Base-by-base conservation (phyloP, 2,888 invertebrate genomes). In the Liodrosophila aerea region DNA sequence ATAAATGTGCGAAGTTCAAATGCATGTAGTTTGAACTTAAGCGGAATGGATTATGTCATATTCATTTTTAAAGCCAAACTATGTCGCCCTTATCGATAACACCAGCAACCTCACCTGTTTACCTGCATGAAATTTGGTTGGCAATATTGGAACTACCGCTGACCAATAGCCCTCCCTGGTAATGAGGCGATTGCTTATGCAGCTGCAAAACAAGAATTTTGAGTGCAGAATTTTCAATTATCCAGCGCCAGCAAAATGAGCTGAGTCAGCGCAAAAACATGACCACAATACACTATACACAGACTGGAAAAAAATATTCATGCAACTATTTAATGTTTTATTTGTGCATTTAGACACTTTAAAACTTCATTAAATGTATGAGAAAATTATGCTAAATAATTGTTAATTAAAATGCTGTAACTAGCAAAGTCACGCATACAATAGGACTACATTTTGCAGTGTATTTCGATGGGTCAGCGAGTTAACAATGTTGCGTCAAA, bases 191-290 rank as follows among this genome's bases (percentile, higher is more conserved):
- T 49, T 51, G 76, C 68, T 64, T 59, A 61, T 68, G 60, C 61
- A 72, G 60, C 69, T 73, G 63, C 63, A 63, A 22, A 76, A 73
- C 84, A 54, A 69, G 63, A 83, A 80, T 69, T 76, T 76, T 65
- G 61, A 76, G 73, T 64, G 76, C 74, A 68, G 60, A 65, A 76
- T 76, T 76, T 76, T 76, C 81, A 83, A 76, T 76, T 76, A 83
- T 76, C 63, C 62, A 74, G 44, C 50, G 51, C 33, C 57, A 59
- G 43, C 64, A 51, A 75, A n/a, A 57, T 59, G 52, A 53, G 83
- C 83, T 83, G 76, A 76, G 52, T 76, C 76, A 78, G 58, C 15
- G 27, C 36, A 30, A 61, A 44, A 29, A 31, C 40, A 44, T n/a
- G n/a, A n/a, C n/a, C n/a, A n/a, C n/a, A n/a, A n/a, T n/a, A n/a